phyloP scores from a whole-genome alignment of 2,113 vertebrate species.

The Morone saxatilis region DNA sequence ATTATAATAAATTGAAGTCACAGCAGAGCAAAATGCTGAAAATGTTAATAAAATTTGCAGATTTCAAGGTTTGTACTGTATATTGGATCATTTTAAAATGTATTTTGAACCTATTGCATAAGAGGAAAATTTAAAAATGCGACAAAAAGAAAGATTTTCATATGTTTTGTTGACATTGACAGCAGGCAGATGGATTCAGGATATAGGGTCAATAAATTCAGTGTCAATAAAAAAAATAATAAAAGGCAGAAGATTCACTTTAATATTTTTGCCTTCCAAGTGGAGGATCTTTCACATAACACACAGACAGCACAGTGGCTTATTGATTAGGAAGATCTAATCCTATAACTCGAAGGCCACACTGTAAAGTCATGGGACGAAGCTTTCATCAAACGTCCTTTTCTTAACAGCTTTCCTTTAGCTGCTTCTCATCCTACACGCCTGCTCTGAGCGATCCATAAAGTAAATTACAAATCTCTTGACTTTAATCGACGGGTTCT shows the following conservation, averaged over 20 bases:
- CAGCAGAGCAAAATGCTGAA: too few species aligned
- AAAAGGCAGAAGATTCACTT: not conserved
- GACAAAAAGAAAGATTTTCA: too few species aligned
- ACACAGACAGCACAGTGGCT: not conserved
- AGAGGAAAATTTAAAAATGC: too few species aligned
- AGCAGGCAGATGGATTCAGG: conserved; percentile 21
- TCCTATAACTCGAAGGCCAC: not conserved
- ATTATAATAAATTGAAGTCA: too few species aligned
- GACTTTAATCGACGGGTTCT: not conserved
- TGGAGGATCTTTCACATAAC: not conserved
- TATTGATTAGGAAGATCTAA: not conserved
- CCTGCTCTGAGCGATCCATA: not conserved
- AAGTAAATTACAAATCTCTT: not conserved
- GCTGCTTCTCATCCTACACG: not conserved
- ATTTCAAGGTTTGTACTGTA: not conserved
- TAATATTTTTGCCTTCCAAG: not conserved
- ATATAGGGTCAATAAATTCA: conserved; percentile 20
- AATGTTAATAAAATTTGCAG: too few species aligned
- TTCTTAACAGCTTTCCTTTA: not conserved
- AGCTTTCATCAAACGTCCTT: not conserved
- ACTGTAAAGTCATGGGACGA: not conserved
- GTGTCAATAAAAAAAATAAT: not conserved
- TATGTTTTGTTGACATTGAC: conserved; percentile 17
- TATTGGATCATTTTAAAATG: not conserved
- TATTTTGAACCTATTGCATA: not conserved